Base-by-base conservation (phyloP, 2,888 invertebrate genomes). In the Synergus umbraculus region DNA sequence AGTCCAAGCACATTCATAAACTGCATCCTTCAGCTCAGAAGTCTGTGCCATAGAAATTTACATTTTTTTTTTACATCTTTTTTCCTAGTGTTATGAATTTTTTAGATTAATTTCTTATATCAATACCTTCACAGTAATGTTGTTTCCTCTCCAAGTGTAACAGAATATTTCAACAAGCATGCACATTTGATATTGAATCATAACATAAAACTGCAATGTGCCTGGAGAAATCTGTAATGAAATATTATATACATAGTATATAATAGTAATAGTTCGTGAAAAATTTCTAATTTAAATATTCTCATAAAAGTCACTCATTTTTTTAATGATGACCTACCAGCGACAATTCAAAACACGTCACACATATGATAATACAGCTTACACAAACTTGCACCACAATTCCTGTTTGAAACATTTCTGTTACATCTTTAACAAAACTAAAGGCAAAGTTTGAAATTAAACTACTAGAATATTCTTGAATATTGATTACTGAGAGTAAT, bases 101-200 rank as follows among this genome's bases (percentile, higher is more conserved):
- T 29, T 29, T 29, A 3, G 29, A 3, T 29, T 29, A 29, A 29
- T 29, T 29, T 29, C 3, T 29, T 29, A 29, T 29, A 29, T 29
- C 29, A 29, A 29, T 29, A 66, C 66, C 66, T 66, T 66, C 8
- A 66, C 18, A 10, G 44, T 66, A 66, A 66, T 44, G 0, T 43
- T n/a, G 43, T 66, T 66, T 66, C 43, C 43, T 66, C 43, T 5
- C n/a, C 7, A 66, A n/a, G 66, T 66, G 44, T 43, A 66, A 9
- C 41, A 2, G 18, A 66, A 66, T 66, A 66, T 66, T 66, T 66
- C 43, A 18, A 66, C 18, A 4, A 66, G n/a, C 66, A 66, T 66
- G 9, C 66, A 66, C 9, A 66, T 9, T 43, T 66, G 43, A 18
- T 66, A 66, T 66, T 66, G 43, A 15, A 44, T 9, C 41, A 66